Base-by-base conservation (phyloP, 2,797 vertebrate species). In the Sibirionetta formosa region DNA sequence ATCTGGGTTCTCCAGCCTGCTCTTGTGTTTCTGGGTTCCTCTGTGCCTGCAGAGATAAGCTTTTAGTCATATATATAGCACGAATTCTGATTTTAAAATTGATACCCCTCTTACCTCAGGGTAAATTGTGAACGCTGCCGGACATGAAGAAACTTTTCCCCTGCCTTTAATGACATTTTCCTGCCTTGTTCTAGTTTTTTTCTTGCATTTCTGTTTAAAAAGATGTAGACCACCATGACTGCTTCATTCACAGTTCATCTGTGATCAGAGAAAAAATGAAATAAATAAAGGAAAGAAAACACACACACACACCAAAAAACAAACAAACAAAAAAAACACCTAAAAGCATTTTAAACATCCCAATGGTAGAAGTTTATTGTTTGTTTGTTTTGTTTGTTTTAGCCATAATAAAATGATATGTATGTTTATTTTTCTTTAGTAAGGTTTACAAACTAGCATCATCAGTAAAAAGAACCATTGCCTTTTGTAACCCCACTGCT, bases 301-400 rank as follows among this genome's bases (percentile, higher is more conserved):
- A 48, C 46, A 48, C 11, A 46, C 20, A 48, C 46, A 48, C 22
- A 48, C 11, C 17, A 18, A 42, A 44, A 44, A 44, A 46, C 19
- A 46, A 46, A 46, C 19, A 22, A 46, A 46, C 9, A 4, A 46
- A 46, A 70, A 19, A 6, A 11, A 38, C 33, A 53, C 23, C 9
- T 90, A 73, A 95, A 83, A 92, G 53, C 40, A 58, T 94, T 92
- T 79, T 36, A 94, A 92, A 86, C 14, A 82, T 84, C 57, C 17
- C 76, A 66, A 82, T 88, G 20, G 27, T 50, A 83, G 42, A 83
- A 90, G 57, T 75, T 93, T 94, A 68, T 90, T 93, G 57, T 1
- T 68, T 68, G 24, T 51, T 27, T 51, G 24, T 8, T 51, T 27
- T 27, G 24, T 92, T 85, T 48, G 12, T 48, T 69, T 69, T 31